Base-by-base conservation (phyloP, 2,797 vertebrate species). In the Chaunax sp. region DNA sequence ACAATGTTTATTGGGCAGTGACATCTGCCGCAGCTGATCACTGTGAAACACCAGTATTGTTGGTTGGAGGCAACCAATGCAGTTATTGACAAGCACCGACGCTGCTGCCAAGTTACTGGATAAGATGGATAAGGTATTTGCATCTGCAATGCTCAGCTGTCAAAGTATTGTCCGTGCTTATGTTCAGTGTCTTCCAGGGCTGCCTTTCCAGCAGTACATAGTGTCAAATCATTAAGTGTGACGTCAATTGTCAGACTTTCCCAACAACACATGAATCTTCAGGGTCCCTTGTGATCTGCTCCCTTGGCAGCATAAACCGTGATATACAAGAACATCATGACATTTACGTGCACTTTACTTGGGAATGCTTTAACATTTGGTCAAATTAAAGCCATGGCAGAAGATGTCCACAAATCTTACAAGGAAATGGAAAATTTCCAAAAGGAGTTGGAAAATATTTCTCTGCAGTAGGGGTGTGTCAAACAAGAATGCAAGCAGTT, bases 141-240 rank as follows among this genome's bases (percentile, higher is more conserved):
- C 13, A 44, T 56, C 44, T 49, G 53, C 23, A 22, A 72, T 40
- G 11, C 7, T n/a, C 14, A 56, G 25, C 13, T 52, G n/a, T 52
- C 14, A 5, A 52, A 23, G 28, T 22, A 22, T 12, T 19, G 14
- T 60, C 43, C 15, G 14, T 30, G 16, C 45, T 46, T 12, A 25
- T 23, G 59, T 22, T 33, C 5, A 30, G 28, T 30, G 28, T 30
- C 5, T 30, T 9, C 28, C 28, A 60, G 28, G 20, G 4, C 1
- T 11, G 11, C 15, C 33, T 38, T n/a, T 69, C 25, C 19, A 40
- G 35, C 3, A 56, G n/a, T 6, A 26, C 3, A 14, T 9, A 11
- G 4, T 22, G 46, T 33, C 7, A 47, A 16, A 59, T 25, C 12
- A 40, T 0, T 20, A 10, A 19, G 7, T 28, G 16, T 23, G 28